Evolutionary conservation across 1,140 invertebrate genomes (phyloP), one percentile per base, ranked within the genome.

Genomic region (Chrysomallon squamiferum): DNA sequence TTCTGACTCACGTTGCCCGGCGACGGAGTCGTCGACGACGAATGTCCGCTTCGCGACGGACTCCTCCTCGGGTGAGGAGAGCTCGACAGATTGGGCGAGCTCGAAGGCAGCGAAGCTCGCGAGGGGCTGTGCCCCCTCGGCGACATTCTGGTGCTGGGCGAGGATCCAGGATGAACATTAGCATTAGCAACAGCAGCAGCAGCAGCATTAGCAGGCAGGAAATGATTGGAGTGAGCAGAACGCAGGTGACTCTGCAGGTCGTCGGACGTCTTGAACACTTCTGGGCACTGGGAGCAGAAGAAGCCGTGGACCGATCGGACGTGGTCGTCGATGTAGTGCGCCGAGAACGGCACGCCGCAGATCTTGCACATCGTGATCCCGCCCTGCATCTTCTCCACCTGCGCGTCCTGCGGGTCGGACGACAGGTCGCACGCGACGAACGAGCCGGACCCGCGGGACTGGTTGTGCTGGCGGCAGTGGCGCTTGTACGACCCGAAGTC

Each of bases 401-500:
- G 56, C 63, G 13, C 66, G 65, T 52, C 74, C 75, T 5, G 73
- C 38, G 54, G 72, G 73, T 45, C 67, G 69, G 22, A 62, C 25
- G 29, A 25, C n/a, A 15, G 29, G 52, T 56, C 71, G 29, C 65
- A 30, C 49, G 69, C 73, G 25, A 58, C 59, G 35, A 75, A 79
- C 15, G 73, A 70, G 27, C 76, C 74, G 30, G 54, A 60, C 15
- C 62, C 61, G 33, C 65, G 56, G 18, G 64, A 27, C 27, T 58
- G 68, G 22, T 73, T 72, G 65, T 82, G 80, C 56, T 79, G 76
- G 3, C 78, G 65, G 60, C 80, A 82, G 49, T 82, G 80, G 13
- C 78, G 68, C 62, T 82, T 82, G 66, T 80, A 82, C n/a, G 77
- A 77, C 22, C 80, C 80, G 75, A 82, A 82, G 56, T 82, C 80